These are phyloP conservation scores for Sebastes reedi DNA, from an alignment of 2,797 vertebrate genomes.

Conservation along the genomic window DNA sequence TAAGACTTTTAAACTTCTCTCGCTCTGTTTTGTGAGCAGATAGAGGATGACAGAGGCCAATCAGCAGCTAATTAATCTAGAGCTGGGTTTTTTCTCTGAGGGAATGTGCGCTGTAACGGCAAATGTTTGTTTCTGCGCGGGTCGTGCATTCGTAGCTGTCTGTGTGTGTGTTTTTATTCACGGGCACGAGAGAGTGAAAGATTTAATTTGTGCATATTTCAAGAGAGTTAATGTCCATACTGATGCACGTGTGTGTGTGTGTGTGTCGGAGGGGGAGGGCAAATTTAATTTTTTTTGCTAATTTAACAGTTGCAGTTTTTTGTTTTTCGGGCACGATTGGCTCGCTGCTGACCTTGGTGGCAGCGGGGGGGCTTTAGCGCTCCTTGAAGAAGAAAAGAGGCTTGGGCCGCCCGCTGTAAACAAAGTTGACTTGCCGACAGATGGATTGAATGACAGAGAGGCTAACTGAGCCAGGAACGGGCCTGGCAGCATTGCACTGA, in stretches of 20 bases:
- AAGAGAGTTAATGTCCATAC: slow-evolving; percentile 20
- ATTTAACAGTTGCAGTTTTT: slow-evolving; percentile 61
- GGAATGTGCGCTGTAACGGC: slow-evolving; percentile 44
- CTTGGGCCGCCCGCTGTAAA: slow-evolving; percentile 93
- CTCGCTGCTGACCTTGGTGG: slow-evolving; percentile 75
- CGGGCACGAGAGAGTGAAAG: neutral
- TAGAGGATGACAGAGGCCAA: slow-evolving; percentile 68
- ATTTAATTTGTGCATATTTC: slow-evolving; percentile 19
- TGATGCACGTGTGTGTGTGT: neutral
- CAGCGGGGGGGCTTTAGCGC: slow-evolving; percentile 88
- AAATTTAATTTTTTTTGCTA: slow-evolving; percentile 7
- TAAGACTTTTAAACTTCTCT: slow-evolving; percentile 74
- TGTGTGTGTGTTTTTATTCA: slow-evolving; percentile 29
- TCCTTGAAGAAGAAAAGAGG: slow-evolving; percentile 98
- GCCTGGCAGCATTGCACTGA: slow-evolving; percentile 91
- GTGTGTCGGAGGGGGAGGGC: neutral
- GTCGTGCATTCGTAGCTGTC: slow-evolving; percentile 36
- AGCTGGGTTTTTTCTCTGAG: slow-evolving; percentile 33
- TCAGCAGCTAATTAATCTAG: slow-evolving; percentile 67
- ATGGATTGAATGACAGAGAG: slow-evolving; percentile 99
- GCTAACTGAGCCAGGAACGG: slow-evolving; percentile 98
- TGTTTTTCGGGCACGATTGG: slow-evolving; percentile 44
- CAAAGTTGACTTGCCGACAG: slow-evolving; percentile 99
- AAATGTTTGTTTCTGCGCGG: slow-evolving; percentile 45
- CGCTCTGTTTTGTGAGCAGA: slow-evolving; percentile 55